Base-by-base conservation (phyloP, 2,797 vertebrate species). In the Falco novaeseelandiae region DNA sequence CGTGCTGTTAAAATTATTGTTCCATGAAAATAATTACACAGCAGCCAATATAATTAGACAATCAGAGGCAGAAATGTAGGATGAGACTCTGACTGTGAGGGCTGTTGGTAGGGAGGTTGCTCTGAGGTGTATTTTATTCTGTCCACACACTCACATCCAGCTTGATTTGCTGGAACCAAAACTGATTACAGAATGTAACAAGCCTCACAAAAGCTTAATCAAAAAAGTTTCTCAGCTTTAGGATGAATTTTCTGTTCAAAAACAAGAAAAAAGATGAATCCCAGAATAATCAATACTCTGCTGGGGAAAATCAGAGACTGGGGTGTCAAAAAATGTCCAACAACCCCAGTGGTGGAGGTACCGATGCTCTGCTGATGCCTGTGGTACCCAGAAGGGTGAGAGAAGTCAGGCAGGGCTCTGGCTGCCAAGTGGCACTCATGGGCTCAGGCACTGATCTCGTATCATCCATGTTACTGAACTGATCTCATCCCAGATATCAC, bases 11-110 rank as follows among this genome's bases (percentile, higher is more conserved):
- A 92, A 96, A 95, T 93, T 96, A 96, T 92, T 95, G 93, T 97
- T 96, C 96, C 96, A 96, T 96, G 93, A 94, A 97, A 96, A 97
- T 97, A 97, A 96, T 96, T 95, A 97, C 93, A 95, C 81, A 95
- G 87, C 67, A 96, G 90, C 95, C 92, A 95, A 92, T 74, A 67
- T 93, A 97, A 97, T 97, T 96, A 96, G 92, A 91, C 89, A 93
- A 87, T 78, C 65, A 61, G 90, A 92, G 89, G 72, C 87, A 88
- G 79, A 96, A 93, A 93, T 79, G 44, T 73, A 80, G 89, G 78
- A 81, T 0, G 3, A 90, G 57, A 12, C 32, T 84, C 81, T 84
- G 69, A 42, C 51, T 89, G 51, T 59, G 30, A 89, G 72, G 59
- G 71, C 32, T 95, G 42, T 82, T 96, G 59, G 32, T 25, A 82